Percentiles rank a stretch among this genome's conserved stretches.
phyloP scores from a whole-genome alignment of 1,140 invertebrate genomes.

The Babylonia areolata region DNA sequence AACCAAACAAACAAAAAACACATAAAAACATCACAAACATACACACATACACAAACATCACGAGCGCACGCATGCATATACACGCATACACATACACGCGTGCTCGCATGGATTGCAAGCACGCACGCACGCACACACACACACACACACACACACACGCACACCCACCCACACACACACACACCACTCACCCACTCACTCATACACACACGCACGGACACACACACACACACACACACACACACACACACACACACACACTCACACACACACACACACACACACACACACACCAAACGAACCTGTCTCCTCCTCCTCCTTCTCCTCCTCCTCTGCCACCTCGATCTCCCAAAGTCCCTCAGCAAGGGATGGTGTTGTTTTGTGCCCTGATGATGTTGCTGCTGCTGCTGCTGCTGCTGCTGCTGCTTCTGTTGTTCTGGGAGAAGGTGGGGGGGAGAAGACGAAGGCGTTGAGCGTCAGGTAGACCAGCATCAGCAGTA shows the following conservation, averaged over 20 bases:
- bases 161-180: background rate
- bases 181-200: background rate
- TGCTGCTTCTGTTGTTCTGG: too few relatives aligned
- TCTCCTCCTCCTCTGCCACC: too few relatives aligned
- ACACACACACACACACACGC: background rate
- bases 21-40: too few relatives aligned
- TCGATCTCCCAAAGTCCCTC: too few relatives aligned
- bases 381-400: too few relatives aligned
- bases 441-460: background rate
- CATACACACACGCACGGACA: background rate
- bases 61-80: background rate
- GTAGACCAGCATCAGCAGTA: constrained; percentile 34
- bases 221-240: background rate
- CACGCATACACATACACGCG: background rate
- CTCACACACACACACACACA: background rate
- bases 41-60: too few relatives aligned
- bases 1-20: background rate
- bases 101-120: too few relatives aligned
- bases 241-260: background rate
- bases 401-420: too few relatives aligned
- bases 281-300: background rate
- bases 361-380: too few relatives aligned
- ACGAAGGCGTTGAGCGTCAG: constrained; percentile 40
- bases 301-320: too few relatives aligned
- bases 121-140: background rate